Base-by-base conservation (phyloP, 1,140 invertebrate species). In the Ruditapes philippinarum region DNA sequence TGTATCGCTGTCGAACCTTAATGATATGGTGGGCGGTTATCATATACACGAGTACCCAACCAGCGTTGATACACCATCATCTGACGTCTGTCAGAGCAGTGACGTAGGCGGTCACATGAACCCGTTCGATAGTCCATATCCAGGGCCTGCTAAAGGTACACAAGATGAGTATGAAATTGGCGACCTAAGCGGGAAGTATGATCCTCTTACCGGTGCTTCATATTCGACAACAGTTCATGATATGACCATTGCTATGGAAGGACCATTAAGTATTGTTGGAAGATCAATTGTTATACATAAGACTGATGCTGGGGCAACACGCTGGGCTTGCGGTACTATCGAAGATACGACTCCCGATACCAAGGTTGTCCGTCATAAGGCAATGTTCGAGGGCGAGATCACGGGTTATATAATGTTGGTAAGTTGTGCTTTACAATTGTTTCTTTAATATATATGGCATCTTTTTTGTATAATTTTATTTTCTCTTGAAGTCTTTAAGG, bases 151-250 rank as follows among this genome's bases (percentile, higher is more conserved):
- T 40, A 96, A 96, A 87, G 97, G 98, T 28, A 98, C 98, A 12
- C 97, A 89, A 28, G 93, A 94, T 49, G 22, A 90, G 70, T 92
- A 92, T 49, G 97, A 98, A 96, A 97, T 98, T 92, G 98, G 98
- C 0, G 98, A 99, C 95, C 95, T 99, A 11, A 98, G 98, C 68
- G 98, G 98, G 14, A 99, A 99, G 96, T 97, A 98, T 95, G 98
- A 98, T 5, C 91, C 96, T 12, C 89, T 93, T 11, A 94, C 92
- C 25, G 91, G 94, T 28, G 49, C 49, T 1, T 5, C 78, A 0
- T 94, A 98, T 1, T 97, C 97, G 62, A 95, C 96, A 22, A 94
- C 95, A 40, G 98, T 97, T 92, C 98, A 97, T 97, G 98, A 99
- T 95, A 96, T 97, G 5, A 98, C 97, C 95, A 96, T 99, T 62